Evolutionary conservation across 2,888 invertebrate species (phyloP), one percentile per base, ranked within the genome.

Genomic region (Leptothorax acervorum): DNA sequence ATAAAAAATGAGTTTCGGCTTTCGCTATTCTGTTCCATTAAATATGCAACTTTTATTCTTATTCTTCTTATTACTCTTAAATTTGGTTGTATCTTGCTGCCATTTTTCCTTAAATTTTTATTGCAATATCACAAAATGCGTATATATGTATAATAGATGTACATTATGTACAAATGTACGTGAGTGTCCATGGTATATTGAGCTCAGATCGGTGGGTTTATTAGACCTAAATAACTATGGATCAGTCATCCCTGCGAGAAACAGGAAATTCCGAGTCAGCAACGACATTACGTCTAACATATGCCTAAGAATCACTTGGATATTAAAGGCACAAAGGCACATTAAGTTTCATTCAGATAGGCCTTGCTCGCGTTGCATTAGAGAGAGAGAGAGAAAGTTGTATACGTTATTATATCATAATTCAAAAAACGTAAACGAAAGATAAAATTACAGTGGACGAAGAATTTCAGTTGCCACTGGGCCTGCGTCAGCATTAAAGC

Each of bases 241-340:
- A 51, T 35, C n/a, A 39, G n/a, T 63, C 5, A 42, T 65, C 15
- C 15, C 15, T 45, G 3, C 28, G 15, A 5, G 23, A 28, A 45
- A n/a, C 51, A 51, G 39, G 42, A 18, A 42, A 42, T 57, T 53
- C 18, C 18, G 15, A 35, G 45, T 48, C 42, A n/a, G n/a, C n/a
- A 55, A 66, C 39, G 53, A 11, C 18, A 39, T 39, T 76, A 42
- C 18, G n/a, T 66, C 12, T 45, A 42, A 12, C 12, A 28, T 18
- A 31, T 76, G 28, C 39, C 55, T n/a, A 60, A 71, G 35, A 45
- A 9, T n/a, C 23, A 48, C 6, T 79, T 45, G 57, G 70, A 79
- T 79, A 70, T 70, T 79, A 35, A 79, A 71, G 35, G n/a, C 45
- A 57, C 42, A 35, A 5, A 23, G 23, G 35, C 18, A 45, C 31